These are phyloP conservation scores for Anser brachyrhynchus DNA, from an alignment of 2,113 vertebrate species.

Conservation along the genomic window DNA sequence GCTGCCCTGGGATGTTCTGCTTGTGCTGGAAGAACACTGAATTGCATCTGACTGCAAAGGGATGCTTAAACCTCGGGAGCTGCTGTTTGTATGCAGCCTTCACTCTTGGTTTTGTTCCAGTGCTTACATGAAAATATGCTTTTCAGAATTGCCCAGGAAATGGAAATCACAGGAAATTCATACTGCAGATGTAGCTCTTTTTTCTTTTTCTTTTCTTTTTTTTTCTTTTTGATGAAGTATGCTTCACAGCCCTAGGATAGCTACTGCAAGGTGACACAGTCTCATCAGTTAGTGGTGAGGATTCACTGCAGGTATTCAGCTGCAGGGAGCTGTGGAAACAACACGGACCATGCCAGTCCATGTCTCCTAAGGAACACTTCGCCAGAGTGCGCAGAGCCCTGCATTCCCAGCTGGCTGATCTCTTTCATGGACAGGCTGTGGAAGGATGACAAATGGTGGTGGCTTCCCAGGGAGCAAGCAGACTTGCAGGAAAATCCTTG, in stretches of 20 bases:
- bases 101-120: not conserved
- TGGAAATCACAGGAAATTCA: not conserved
- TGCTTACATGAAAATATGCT: not conserved
- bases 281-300: not conserved
- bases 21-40: not conserved
- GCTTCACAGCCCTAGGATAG: not conserved
- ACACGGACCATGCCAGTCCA: not conserved
- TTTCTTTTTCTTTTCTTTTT: not conserved
- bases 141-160: not conserved
- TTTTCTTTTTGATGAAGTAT: not conserved
- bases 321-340: not conserved
- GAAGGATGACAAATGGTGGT: not conserved
- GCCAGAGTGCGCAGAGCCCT: not conserved
- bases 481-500: not conserved
- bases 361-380: not conserved
- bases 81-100: not conserved
- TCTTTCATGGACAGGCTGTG: not conserved
- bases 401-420: not conserved
- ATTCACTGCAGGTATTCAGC: not conserved
- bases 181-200: not conserved
- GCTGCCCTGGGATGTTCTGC: not conserved
- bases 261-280: not conserved
- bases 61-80: not conserved
- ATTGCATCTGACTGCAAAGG: not conserved
- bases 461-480: not conserved